A percentile compares a stretch with the other conserved stretches of the same genome.
Conservation (phyloP, 2,797 vertebrate species). For the Pipistrellus kuhlii region DNA sequence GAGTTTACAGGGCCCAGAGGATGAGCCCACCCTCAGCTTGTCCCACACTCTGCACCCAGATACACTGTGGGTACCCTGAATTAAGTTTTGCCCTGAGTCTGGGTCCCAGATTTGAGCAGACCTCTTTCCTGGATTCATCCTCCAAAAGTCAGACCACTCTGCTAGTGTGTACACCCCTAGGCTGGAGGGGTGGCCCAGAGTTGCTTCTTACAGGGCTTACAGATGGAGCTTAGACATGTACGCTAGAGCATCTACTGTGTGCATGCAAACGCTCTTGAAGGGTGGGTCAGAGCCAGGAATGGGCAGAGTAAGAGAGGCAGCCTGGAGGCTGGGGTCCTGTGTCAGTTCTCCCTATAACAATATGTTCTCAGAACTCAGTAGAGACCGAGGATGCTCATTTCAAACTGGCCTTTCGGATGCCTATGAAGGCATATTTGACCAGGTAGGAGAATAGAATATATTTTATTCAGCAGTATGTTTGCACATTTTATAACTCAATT, state of each 20-base stretch:
- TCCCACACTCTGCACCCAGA: not conserved
- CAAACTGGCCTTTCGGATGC: not conserved
- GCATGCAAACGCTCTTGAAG: not conserved
- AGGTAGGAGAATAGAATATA: not conserved
- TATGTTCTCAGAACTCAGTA: not conserved
- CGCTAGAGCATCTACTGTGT: not conserved
- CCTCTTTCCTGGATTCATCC: not conserved
- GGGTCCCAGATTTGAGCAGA: not conserved
- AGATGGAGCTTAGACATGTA: not conserved
- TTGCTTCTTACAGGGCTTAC: not conserved
- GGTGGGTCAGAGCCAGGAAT: not conserved
- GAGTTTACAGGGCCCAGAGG: not conserved
- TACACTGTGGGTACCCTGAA: not conserved
- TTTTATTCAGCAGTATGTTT: constrained; percentile 30
- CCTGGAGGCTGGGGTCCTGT: not conserved
- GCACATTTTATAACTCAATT: constrained; percentile 26
- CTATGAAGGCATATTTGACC: not conserved
- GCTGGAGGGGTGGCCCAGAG: not conserved
- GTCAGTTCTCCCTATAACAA: not conserved
- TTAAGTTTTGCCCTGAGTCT: not conserved
- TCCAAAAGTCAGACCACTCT: not conserved
- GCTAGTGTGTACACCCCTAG: not conserved
- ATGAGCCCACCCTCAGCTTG: not conserved
- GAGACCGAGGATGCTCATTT: not conserved
- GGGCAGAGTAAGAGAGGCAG: not conserved